These are phyloP conservation scores for Buphagus erythrorhynchus DNA, from an alignment of 2,797 vertebrate species.

Conservation along the genomic window DNA sequence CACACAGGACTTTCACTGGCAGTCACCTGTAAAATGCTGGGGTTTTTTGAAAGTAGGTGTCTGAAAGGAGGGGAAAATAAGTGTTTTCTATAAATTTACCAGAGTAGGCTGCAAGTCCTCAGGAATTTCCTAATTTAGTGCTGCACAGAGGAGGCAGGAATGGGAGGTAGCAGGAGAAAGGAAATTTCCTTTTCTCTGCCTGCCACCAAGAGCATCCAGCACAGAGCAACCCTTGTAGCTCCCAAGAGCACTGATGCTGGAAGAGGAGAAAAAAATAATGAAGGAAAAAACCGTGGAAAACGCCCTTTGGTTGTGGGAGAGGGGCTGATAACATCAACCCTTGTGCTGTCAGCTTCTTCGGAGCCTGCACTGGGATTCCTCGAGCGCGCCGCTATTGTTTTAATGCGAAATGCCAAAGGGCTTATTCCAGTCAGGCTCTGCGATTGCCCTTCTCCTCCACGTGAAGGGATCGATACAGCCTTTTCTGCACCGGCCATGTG, in stretches of 20 bases:
- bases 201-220: background rate
- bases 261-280: background rate
- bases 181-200: background rate
- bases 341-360: background rate
- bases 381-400: conserved; percentile 77
- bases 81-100: background rate
- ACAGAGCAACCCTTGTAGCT: background rate
- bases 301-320: background rate
- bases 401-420: conserved; percentile 56
- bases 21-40: background rate
- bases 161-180: background rate
- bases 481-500: conserved; percentile 86
- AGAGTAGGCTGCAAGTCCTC: background rate
- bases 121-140: background rate
- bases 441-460: conserved; percentile 59
- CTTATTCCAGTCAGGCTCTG: conserved; percentile 28
- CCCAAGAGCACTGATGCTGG: background rate
- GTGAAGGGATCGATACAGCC: conserved; percentile 84
- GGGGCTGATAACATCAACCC: conserved; percentile 6
- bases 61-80: background rate
- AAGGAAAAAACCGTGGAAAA: background rate
- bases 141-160: background rate
- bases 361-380: background rate
- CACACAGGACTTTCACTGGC: background rate
- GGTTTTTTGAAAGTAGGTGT: background rate